Conservation (phyloP, 2,888 invertebrate species). For the Pristionchus arcanus region DNA sequence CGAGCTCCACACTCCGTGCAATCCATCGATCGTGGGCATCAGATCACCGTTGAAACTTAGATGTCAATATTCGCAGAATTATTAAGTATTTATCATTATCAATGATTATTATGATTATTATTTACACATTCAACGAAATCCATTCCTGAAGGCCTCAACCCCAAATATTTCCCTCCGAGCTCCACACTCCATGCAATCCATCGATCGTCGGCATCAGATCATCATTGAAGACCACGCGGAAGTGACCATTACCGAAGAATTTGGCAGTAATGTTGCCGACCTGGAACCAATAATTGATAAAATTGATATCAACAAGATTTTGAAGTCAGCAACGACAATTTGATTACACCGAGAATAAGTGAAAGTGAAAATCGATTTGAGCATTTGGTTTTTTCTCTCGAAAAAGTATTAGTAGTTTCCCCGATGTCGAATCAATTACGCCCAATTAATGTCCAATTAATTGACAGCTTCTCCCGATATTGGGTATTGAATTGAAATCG, state of each 20-base stretch:
- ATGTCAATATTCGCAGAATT: no score
- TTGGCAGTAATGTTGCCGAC: constrained; percentile 28
- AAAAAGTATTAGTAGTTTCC: no score
- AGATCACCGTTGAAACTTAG: no score
- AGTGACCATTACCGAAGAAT: constrained; percentile 46
- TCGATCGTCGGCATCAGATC: neutral
- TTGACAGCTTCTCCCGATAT: no score
- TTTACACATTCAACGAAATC: neutral
- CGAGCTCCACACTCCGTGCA: no score
- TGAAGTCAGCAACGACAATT: no score
- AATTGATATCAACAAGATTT: neutral
- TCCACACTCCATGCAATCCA: neutral
- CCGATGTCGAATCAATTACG: no score
- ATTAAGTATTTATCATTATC: neutral
- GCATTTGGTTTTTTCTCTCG: no score
- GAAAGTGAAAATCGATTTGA: no score
- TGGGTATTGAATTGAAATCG: neutral
- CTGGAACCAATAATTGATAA: neutral
- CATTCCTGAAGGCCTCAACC: neutral
- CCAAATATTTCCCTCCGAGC: constrained; percentile 8
- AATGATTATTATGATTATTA: neutral
- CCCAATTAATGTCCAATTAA: no score
- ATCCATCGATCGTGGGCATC: no score
- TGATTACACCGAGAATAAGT: no score
- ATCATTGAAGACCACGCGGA: constrained; percentile 26